Evolutionary conservation across 2,113 vertebrate species (phyloP).

Genomic region (Podocnemis expansa): DNA sequence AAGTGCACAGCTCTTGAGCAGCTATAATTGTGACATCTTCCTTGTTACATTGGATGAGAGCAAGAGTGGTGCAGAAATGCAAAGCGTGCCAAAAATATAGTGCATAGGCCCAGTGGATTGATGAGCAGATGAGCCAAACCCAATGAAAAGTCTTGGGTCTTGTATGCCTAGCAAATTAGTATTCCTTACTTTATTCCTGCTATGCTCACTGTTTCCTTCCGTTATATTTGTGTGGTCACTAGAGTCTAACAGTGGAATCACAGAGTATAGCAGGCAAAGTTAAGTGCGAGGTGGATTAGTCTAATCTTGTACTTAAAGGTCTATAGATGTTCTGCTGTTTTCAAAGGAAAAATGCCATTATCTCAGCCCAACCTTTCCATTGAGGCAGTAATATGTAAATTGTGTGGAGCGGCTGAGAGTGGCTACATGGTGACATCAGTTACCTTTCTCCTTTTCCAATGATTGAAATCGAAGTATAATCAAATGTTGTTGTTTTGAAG

Average conservation of each 20-base stretch:
- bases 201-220: background rate
- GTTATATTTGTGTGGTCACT: too few relatives aligned
- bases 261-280: rapidly evolving
- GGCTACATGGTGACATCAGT: background rate
- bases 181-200: background rate
- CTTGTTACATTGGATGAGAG: too few relatives aligned
- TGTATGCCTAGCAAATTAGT: background rate
- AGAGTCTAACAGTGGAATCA: background rate
- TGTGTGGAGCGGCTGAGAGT: background rate
- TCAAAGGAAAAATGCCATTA: rapidly evolving
- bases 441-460: background rate
- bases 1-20: constrained; percentile 19
- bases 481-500: too few relatives aligned
- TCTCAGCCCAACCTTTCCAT: background rate
- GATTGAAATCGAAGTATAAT: too few relatives aligned
- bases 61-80: background rate
- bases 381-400: background rate
- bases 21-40: background rate
- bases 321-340: background rate
- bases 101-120: background rate
- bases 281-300: rapidly evolving
- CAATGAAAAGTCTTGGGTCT: background rate
- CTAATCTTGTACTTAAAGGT: background rate
- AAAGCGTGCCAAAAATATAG: background rate
- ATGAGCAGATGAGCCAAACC: background rate